Evolutionary conservation across 2,113 vertebrate genomes (phyloP).

Genomic region (Apteryx mantelli): DNA sequence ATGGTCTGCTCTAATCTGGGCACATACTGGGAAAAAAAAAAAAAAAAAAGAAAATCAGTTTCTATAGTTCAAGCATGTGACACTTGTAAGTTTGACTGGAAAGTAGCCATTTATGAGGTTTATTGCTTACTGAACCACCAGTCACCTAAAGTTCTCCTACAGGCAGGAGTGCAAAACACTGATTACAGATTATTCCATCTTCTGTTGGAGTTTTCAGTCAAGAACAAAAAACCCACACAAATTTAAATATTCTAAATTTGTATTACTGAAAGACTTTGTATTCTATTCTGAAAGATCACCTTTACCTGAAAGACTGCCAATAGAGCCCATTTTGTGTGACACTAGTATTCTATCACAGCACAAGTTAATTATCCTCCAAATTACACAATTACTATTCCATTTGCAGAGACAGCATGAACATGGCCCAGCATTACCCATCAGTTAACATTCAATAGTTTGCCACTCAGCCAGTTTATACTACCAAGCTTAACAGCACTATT

Average conservation of each 20-base stretch:
- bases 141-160: background rate
- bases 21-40: too few relatives aligned
- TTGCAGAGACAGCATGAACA: background rate
- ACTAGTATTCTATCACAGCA: background rate
- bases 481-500: background rate
- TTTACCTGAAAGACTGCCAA: background rate
- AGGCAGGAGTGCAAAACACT: background rate
- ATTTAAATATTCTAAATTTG: background rate
- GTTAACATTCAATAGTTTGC: background rate
- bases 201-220: background rate
- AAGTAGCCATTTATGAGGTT: background rate
- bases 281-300: background rate
- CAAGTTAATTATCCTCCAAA: background rate
- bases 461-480: background rate
- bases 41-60: too few relatives aligned
- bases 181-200: background rate
- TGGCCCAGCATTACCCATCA: too few relatives aligned
- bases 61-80: too few relatives aligned
- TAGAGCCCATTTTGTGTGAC: background rate
- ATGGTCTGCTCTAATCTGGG: too few relatives aligned
- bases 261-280: background rate
- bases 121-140: background rate
- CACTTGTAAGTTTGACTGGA: background rate
- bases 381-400: background rate
- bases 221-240: background rate